Percentiles rank a stretch among this genome's conserved stretches.
Evolutionary conservation across 2,113 vertebrate species (phyloP).

Genomic region (Psittacus erithacus): DNA sequence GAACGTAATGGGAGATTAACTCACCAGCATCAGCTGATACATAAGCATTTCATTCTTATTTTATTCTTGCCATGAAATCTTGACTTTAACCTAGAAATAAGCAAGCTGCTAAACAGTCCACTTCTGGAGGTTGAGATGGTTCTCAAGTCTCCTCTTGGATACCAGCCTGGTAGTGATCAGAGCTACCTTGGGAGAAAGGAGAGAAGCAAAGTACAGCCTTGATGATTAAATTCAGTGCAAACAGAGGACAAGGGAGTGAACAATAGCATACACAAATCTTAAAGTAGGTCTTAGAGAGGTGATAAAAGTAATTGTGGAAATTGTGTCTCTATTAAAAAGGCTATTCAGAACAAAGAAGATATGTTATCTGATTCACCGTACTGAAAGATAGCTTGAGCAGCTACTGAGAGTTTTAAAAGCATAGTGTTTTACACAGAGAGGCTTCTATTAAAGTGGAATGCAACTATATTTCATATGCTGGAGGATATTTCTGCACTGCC

Average conservation of each 20-base stretch:
- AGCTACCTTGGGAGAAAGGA: neutral
- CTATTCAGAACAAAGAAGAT: constrained; percentile 2
- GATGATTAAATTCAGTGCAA: neutral
- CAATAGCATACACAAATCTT: neutral
- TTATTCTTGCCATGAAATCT: neutral
- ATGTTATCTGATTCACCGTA: neutral
- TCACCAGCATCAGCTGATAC: neutral
- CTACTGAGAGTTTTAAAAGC: neutral
- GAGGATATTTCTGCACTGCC: neutral
- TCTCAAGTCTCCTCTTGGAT: neutral
- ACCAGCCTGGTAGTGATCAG: neutral
- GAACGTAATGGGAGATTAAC: constrained; percentile 16
- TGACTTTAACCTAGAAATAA: neutral
- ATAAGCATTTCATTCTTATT: neutral
- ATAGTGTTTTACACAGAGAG: neutral
- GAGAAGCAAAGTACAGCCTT: neutral
- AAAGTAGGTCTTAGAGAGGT: neutral
- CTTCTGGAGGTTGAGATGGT: neutral
- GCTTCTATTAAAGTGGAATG: neutral
- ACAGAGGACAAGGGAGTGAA: neutral
- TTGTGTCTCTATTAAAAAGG: neutral
- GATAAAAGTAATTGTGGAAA: constrained; percentile 31
- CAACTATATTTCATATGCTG: neutral
- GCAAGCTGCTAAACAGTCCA: neutral
- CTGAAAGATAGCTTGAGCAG: neutral